Evolutionary conservation across 2,113 vertebrate species (phyloP), one percentile per base, ranked within the genome.

Genomic region (Ictalurus punctatus): DNA sequence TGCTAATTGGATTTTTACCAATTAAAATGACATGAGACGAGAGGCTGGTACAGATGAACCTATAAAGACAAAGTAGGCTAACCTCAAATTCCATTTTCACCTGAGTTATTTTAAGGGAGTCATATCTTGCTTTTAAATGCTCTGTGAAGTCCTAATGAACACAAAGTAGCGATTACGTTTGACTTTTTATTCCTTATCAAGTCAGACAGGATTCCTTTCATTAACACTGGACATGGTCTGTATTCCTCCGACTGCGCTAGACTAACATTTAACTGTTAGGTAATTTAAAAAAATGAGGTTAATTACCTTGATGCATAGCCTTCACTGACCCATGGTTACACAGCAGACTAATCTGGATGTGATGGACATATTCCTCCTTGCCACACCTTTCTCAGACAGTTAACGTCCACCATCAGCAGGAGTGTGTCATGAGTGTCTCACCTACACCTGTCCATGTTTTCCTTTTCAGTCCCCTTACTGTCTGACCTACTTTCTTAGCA

Each of bases 401-500:
- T 87, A 61, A 84, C 52, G 59, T 85, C 76, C 34, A 4, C 2
- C 48, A 76, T 61, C 54, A 61, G 82, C 61, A 71, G 67, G 82
- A 91, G 84, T 85, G 78, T 85, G 87, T 90, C 87, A 89, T 89
- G 84, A 89, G 34, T 52, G 84, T 71, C 87, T 89, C 84, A 84
- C 84, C 79, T 73, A 61, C 58, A 69, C 61, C 54, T 67, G 86
- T 83, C 83, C 78, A 84, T 80, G 52, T 54, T 73, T 89, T 85
- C 83, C 74, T 54, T 74, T 83, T 40, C 34, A 76, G 69, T 84
- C 84, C 84, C 61, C 89, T 86, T 10, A 30, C 84, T 25, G 65
- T 12, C 34, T 90, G 91, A 78, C 91, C 91, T 89, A 90, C 89
- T 89, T 91, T 87, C 59, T 48, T 30, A 67, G 79, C 83, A 79